Percentiles rank a stretch among this genome's conserved stretches.
These are phyloP conservation scores for Australoheros scitulus DNA, from an alignment of 2,113 vertebrate genomes.

Conservation along the genomic window DNA sequence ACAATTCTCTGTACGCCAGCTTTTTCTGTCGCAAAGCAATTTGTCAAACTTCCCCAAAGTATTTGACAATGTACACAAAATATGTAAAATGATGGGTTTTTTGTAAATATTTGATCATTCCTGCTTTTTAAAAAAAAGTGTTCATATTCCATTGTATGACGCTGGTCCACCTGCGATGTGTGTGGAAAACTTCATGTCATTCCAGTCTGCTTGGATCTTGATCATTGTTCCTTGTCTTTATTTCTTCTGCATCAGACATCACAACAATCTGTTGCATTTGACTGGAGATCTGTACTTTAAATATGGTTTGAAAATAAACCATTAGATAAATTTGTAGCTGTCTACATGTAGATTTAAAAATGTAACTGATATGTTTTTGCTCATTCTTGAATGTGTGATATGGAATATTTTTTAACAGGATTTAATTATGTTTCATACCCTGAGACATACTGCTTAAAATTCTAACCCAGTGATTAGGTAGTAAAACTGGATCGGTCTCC, in stretches of 20 bases:
- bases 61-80: neutral
- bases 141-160: too few species aligned
- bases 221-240: neutral
- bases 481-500: neutral
- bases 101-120: neutral
- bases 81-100: too few species aligned
- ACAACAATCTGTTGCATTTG: rapidly evolving
- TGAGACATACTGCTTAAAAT: neutral
- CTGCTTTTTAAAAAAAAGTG: neutral
- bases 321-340: neutral
- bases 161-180: too few species aligned
- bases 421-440: conserved; percentile 1
- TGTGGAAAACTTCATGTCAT: too few species aligned
- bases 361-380: neutral
- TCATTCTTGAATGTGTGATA: neutral
- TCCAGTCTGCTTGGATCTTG: neutral
- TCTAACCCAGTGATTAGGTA: conserved; percentile 1
- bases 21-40: neutral
- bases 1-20: neutral
- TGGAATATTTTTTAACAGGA: neutral
- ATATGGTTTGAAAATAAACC: neutral
- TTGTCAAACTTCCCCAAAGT: neutral
- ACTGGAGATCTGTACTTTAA: neutral
- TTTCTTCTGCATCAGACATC: neutral
- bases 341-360: neutral